Conservation (phyloP, 2,797 vertebrate genomes). For the Malurus leucopterus region DNA sequence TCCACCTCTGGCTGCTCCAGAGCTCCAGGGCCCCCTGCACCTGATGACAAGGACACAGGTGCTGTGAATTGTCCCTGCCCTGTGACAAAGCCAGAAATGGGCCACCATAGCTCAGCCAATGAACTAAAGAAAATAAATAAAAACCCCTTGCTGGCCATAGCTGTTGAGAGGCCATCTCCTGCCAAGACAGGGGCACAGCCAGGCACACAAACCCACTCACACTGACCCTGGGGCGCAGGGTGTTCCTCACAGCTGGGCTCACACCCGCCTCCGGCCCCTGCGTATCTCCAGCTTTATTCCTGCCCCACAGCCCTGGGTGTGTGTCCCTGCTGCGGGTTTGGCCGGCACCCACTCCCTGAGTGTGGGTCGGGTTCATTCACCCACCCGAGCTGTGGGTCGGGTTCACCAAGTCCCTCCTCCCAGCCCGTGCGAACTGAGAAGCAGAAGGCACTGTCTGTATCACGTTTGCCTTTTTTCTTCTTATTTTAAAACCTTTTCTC, state of each 20-base stretch:
- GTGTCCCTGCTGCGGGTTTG: not conserved
- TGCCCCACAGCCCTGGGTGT: fast-evolving
- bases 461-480: not conserved
- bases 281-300: fast-evolving
- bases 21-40: not conserved
- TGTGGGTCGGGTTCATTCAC: too few species aligned
- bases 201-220: too few species aligned
- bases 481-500: fast-evolving
- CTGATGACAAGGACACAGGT: not conserved
- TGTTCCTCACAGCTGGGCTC: fast-evolving
- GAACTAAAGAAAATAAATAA: not conserved
- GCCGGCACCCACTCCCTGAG: fast-evolving
- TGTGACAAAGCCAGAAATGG: not conserved
- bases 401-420: fast-evolving
- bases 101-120: not conserved
- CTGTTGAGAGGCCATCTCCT: not conserved
- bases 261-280: fast-evolving
- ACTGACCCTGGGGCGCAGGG: too few species aligned
- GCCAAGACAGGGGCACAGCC: fast-evolving
- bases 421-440: not conserved
- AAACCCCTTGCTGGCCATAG: not conserved
- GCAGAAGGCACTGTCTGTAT: not conserved
- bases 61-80: not conserved
- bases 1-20: not conserved
- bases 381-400: fast-evolving